Percentiles rank a stretch among this genome's conserved stretches.
These are phyloP conservation scores for Ephydatia muelleri DNA, from an alignment of 37 sponge, comb jelly and placozoan genomes.

Conservation along the genomic window DNA sequence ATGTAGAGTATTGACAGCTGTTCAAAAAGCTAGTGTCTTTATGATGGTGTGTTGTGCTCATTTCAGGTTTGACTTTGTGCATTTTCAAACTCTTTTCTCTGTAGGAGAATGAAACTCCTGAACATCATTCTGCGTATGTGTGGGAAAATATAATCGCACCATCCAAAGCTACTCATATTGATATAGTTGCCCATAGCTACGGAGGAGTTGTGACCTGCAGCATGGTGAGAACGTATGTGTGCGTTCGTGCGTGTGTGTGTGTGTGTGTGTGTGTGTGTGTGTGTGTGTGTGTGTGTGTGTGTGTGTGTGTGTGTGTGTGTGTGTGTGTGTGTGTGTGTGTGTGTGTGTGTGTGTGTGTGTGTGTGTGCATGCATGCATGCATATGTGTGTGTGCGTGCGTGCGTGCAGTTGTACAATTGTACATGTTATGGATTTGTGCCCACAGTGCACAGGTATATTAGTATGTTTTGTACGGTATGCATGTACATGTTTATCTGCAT, in stretches of 20 bases:
- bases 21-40: no score
- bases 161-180: conserved; percentile 46
- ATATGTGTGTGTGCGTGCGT: no score
- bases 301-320: not conserved
- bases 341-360: conserved; percentile 15
- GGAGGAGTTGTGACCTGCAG: conserved; percentile 73
- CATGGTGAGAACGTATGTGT: conserved; percentile 24
- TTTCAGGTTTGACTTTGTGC: no score
- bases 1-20: no score
- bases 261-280: not conserved
- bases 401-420: no score
- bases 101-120: conserved; percentile 59
- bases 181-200: conserved; percentile 90
- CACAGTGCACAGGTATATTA: no score
- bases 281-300: not conserved
- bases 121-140: conserved; percentile 74
- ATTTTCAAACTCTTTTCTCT: not conserved
- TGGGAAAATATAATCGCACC: conserved; percentile 64
- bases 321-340: conserved; percentile 20
- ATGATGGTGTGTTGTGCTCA: no score
- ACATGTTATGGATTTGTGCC: no score
- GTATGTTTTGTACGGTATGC: no score
- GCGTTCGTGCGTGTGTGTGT: not conserved
- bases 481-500: not conserved
- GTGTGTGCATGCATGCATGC: no score